phyloP scores from a whole-genome alignment of 2,888 invertebrate genomes.

The Apodemia duryi region DNA sequence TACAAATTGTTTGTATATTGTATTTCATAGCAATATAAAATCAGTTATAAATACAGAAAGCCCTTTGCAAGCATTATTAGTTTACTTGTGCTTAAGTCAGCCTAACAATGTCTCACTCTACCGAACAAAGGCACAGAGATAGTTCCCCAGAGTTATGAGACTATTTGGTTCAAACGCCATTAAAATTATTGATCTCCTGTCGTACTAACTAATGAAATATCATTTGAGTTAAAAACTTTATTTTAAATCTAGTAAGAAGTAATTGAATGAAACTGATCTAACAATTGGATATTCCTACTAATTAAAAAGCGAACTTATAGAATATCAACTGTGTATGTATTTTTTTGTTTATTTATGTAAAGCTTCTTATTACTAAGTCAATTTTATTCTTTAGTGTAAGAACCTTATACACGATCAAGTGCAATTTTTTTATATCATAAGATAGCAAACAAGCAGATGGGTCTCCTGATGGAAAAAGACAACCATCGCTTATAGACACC shows the following conservation, averaged over 20 bases:
- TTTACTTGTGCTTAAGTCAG: slow-evolving; percentile 20
- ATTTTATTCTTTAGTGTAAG: no score
- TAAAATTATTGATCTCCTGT: slow-evolving; percentile 28
- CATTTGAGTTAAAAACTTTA: slow-evolving; percentile 1
- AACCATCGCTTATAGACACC: no score
- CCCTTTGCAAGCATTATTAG: slow-evolving; percentile 19
- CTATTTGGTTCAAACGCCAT: slow-evolving; percentile 26
- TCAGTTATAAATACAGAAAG: slow-evolving; percentile 18
- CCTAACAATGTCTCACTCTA: slow-evolving; percentile 24
- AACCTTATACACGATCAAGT: no score
- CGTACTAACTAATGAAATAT: slow-evolving; percentile 6
- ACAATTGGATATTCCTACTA: neutral
- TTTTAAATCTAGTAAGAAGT: neutral
- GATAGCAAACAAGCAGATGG: no score
- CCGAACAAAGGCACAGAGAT: slow-evolving; percentile 26
- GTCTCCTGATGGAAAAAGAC: no score
- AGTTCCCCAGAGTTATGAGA: slow-evolving; percentile 25
- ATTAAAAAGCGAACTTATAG: no score
- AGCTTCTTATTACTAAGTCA: no score
- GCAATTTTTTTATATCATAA: no score
- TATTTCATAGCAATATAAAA: neutral
- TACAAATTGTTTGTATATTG: no score
- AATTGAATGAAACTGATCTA: neutral
- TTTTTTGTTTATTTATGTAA: no score
- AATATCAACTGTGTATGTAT: no score